These are phyloP conservation scores for Athetis lepigone DNA, from an alignment of 2,888 invertebrate species.

Conservation along the genomic window DNA sequence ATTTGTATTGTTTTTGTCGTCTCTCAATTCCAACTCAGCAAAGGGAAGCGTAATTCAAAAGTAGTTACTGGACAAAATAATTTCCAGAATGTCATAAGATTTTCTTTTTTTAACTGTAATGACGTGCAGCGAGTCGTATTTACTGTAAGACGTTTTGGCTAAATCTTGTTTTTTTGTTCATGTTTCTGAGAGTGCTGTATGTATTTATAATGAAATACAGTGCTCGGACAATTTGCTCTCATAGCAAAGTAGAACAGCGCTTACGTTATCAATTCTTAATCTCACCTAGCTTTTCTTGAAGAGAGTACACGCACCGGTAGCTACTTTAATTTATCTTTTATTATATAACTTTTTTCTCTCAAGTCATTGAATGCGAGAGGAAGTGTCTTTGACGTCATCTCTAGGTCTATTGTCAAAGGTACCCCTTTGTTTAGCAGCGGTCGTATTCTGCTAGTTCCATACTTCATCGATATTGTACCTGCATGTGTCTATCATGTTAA, in stretches of 20 bases:
- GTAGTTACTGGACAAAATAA: too few relatives aligned
- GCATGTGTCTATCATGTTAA: conserved; percentile 74
- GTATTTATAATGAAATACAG: conserved; percentile 19
- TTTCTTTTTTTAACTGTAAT: not conserved
- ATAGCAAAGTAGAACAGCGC: conserved; percentile 2
- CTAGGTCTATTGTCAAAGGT: conserved; percentile 67
- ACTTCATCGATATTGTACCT: conserved; percentile 66
- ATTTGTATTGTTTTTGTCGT: not conserved
- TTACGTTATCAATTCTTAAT: conserved; percentile 20
- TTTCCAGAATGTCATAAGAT: too few relatives aligned
- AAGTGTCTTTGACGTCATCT: conserved; percentile 68
- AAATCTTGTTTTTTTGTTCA: conserved; percentile 13
- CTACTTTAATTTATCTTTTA: conserved; percentile 37
- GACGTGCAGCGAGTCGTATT: not conserved
- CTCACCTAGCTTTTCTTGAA: conserved; percentile 7
- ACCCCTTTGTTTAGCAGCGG: conserved; percentile 67
- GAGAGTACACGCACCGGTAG: not conserved
- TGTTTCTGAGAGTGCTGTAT: conserved; percentile 6
- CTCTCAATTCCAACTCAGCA: not conserved
- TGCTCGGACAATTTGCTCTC: conserved; percentile 10
- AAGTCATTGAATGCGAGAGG: conserved; percentile 57
- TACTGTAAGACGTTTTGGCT: not conserved
- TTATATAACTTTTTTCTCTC: conserved; percentile 44
- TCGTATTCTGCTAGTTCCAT: conserved; percentile 51
- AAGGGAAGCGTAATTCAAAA: not conserved